A percentile compares a stretch with the other conserved stretches of the same genome.
Conservation (phyloP, 2,888 invertebrate species). For the Acanthopleura granulata region DNA sequence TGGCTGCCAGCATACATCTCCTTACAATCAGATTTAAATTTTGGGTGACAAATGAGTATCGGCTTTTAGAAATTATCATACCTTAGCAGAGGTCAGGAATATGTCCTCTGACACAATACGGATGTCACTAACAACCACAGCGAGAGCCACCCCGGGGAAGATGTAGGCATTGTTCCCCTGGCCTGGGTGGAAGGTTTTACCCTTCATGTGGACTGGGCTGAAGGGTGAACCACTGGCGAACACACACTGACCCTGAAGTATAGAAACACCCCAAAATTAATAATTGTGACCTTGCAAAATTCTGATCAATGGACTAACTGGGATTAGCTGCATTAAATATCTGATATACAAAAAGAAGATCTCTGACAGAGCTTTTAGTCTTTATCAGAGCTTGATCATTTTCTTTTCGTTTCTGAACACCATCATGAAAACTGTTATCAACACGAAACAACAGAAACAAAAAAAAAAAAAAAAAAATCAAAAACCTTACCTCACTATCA, state of each 20-base stretch:
- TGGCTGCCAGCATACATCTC: neutral
- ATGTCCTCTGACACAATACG: slow-evolving; percentile 94
- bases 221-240: slow-evolving; percentile 98
- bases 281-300: too few relatives aligned
- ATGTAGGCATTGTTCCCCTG: slow-evolving; percentile 80
- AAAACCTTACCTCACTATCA: too few relatives aligned
- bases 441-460: too few relatives aligned
- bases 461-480: too few relatives aligned
- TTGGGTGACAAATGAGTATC: neutral
- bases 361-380: too few relatives aligned
- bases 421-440: too few relatives aligned
- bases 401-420: too few relatives aligned
- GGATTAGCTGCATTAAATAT: too few relatives aligned
- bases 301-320: too few relatives aligned
- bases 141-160: slow-evolving; percentile 90
- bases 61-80: slow-evolving; percentile 57
- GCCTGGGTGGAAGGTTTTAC: slow-evolving; percentile 88
- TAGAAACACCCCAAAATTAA: neutral
- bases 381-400: too few relatives aligned
- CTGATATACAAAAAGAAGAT: too few relatives aligned
- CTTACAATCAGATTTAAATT: neutral
- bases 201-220: slow-evolving; percentile 83
- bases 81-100: slow-evolving; percentile 95
- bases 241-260: slow-evolving; percentile 87
- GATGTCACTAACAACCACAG: slow-evolving; percentile 90